A percentile compares a stretch with the other conserved stretches of the same genome.
phyloP scores from a whole-genome alignment of 2,797 vertebrate genomes.

The Distichodus sexfasciatus region DNA sequence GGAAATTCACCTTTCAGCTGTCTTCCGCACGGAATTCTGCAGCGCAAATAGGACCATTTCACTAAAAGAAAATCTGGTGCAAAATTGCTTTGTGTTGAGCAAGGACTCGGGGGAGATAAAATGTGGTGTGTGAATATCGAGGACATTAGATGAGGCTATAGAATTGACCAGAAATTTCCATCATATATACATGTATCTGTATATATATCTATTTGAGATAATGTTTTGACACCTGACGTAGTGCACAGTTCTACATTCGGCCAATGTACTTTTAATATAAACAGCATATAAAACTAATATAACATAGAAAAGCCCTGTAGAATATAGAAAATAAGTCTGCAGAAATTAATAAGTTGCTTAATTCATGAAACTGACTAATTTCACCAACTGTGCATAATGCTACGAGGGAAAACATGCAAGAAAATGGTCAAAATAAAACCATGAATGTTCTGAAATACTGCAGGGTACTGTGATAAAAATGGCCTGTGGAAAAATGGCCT shows the following conservation, averaged over 20 bases:
- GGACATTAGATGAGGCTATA: background rate
- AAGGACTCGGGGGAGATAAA: background rate
- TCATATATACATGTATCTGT: background rate
- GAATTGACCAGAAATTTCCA: background rate
- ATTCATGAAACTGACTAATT: too few relatives aligned
- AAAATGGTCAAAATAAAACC: too few relatives aligned
- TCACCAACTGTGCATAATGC: too few relatives aligned
- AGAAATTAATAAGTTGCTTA: too few relatives aligned
- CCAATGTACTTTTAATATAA: too few relatives aligned
- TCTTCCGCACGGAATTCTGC: slow-evolving; percentile 27
- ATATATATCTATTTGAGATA: too few relatives aligned
- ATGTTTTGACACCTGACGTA: too few relatives aligned
- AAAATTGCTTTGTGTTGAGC: slow-evolving; percentile 32
- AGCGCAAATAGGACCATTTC: background rate
- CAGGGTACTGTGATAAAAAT: background rate
- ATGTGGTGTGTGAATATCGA: background rate
- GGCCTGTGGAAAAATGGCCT: background rate
- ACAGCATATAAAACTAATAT: too few relatives aligned
- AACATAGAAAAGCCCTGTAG: too few relatives aligned
- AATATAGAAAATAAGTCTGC: too few relatives aligned
- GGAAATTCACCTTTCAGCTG: background rate
- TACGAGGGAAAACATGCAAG: too few relatives aligned
- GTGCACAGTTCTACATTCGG: too few relatives aligned
- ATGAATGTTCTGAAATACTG: background rate
- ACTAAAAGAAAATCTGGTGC: slow-evolving; percentile 29